Base-by-base conservation (phyloP, 2,113 vertebrate species). In the Puntigrus tetrazona region DNA sequence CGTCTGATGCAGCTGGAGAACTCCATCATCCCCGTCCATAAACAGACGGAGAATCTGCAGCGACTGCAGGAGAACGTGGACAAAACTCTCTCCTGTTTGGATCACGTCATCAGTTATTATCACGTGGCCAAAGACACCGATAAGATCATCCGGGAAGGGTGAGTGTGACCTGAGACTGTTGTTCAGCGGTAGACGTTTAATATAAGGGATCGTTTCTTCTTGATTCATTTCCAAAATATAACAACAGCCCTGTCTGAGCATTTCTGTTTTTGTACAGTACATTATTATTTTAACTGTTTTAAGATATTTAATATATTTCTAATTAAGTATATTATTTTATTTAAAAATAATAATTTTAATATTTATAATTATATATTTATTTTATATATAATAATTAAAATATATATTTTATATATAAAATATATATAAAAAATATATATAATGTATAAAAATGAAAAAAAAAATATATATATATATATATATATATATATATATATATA, bases 1-100 rank as follows among this genome's bases (percentile, higher is more conserved):
- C 97, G 98, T 3, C 94, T 99, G 55, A 98, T 99, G 97, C 97
- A 96, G 90, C 93, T 99, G 94, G 98, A 99, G 91, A 98, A 99
- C 89, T 97, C 98, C 59, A 99, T 99, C 92, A 99, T 99, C 91
- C 98, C 98, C 0, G 98, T 99, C 5, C 97, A 99, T 90, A 99
- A 98, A 52, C 98, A 99, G 91, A 99, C 98, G 0, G 98, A 99
- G 93, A 99, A 98, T 80, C 94, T 99, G 87, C 98, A 99, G 92
- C 95, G 98, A 13, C 94, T 99, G 85, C 98, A 99, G 94, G 98
- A 99, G 89, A 99, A 99, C 0, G 97, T 99, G 52, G 98, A 99
- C 89, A 96, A 96, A 88, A 99, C 97, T 0, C 91, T 99, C 10
- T 97, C 95, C 88, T 98, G 96, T 89, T 94, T 99, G 93, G 97